Conservation (phyloP, 2,113 vertebrate genomes). For the Chlorodrepanis virens region DNA sequence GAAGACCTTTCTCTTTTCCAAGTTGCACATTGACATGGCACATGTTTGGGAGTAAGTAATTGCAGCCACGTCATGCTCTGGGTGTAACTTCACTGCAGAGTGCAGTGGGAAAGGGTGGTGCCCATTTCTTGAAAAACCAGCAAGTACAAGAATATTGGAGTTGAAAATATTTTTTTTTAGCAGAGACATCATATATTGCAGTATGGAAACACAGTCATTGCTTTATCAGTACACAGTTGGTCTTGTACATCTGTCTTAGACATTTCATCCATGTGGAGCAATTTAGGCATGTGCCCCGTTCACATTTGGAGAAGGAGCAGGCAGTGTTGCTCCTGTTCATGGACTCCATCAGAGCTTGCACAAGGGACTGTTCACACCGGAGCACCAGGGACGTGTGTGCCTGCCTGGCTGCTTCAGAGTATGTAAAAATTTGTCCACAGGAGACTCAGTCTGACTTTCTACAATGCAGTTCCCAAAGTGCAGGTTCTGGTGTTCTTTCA, state of each 20-base stretch:
- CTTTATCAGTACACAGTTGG: not conserved
- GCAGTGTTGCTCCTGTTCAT: accelerated
- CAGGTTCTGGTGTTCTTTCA: not conserved
- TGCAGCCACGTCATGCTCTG: not conserved
- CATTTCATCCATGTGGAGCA: not conserved
- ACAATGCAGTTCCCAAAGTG: not conserved
- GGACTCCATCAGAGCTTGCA: not conserved
- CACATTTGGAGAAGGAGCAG: not conserved
- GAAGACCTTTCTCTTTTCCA: not conserved
- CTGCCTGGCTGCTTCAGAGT: not conserved
- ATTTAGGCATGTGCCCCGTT: not conserved
- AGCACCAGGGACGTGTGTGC: not conserved
- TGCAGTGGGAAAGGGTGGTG: constrained; percentile 23
- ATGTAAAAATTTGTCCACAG: not conserved
- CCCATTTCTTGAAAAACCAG: not conserved
- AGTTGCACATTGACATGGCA: not conserved
- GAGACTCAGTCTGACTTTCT: not conserved
- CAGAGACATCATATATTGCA: not conserved
- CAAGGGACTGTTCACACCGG: not conserved
- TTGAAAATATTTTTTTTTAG: not conserved
- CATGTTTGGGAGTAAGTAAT: not conserved
- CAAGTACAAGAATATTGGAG: not conserved
- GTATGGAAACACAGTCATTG: not conserved
- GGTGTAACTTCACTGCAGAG: constrained; percentile 25
- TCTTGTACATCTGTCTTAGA: not conserved